phyloP scores from a whole-genome alignment of 2,888 invertebrate genomes.

The Lobophora halterata region DNA sequence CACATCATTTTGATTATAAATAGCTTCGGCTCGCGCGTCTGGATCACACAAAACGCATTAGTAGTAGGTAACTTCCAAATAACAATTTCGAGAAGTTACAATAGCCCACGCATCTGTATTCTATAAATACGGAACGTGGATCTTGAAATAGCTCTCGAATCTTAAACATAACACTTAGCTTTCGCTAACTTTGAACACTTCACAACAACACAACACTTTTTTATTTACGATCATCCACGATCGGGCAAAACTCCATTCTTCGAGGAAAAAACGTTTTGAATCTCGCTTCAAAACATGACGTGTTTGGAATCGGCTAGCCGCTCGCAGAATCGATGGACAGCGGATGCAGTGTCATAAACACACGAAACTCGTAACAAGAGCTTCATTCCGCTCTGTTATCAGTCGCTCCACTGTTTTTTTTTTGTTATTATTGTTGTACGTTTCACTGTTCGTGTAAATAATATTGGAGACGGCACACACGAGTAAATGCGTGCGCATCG shows the following conservation, averaged over 20 bases:
- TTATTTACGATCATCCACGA: too few species aligned
- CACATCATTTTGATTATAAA: slow-evolving; percentile 80
- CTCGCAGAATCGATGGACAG: slow-evolving; percentile 23
- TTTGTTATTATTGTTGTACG: slow-evolving; percentile 17
- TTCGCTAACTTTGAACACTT: slow-evolving; percentile 1
- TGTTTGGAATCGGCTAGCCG: slow-evolving; percentile 9
- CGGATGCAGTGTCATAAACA: slow-evolving; percentile 20
- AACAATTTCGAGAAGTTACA: slow-evolving; percentile 10
- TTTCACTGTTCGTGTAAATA: slow-evolving; percentile 18
- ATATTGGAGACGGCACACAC: slow-evolving; percentile 13
- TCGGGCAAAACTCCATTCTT: slow-evolving; percentile 5
- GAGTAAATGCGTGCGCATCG: slow-evolving; percentile 38
- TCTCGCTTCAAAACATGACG: slow-evolving; percentile 10
- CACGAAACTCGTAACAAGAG: slow-evolving; percentile 10
- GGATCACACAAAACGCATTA: slow-evolving; percentile 10
- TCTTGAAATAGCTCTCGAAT: slow-evolving; percentile 16
- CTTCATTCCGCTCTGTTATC: slow-evolving; percentile 5
- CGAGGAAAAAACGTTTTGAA: slow-evolving; percentile 2
- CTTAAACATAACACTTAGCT: slow-evolving; percentile 11
- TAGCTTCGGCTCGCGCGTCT: slow-evolving; percentile 9
- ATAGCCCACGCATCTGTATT: slow-evolving; percentile 16
- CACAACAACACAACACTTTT: too few species aligned
- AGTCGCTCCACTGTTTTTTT: slow-evolving; percentile 16
- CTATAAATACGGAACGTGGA: slow-evolving; percentile 16
- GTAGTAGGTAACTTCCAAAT: not conserved